phyloP scores from a whole-genome alignment of 2,113 vertebrate species.

The Ploceus nigricollis region DNA sequence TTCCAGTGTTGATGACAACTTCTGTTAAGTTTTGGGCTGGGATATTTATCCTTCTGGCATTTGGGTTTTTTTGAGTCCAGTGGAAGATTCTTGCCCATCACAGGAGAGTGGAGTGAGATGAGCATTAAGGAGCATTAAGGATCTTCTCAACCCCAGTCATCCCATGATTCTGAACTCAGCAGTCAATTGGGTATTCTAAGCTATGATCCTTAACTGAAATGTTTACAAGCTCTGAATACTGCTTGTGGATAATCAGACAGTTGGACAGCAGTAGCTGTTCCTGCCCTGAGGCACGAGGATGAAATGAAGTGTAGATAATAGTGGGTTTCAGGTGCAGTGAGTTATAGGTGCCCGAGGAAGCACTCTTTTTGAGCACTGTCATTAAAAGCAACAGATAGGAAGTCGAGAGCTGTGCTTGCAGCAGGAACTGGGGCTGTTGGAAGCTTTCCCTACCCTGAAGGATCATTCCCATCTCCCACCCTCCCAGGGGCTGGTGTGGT shows the following conservation, averaged over 20 bases:
- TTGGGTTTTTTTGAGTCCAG: neutral
- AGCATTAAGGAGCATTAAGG: neutral
- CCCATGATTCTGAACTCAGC: neutral
- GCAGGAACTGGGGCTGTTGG: neutral
- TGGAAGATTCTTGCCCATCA: neutral
- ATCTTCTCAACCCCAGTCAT: neutral
- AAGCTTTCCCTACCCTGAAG: too few relatives aligned
- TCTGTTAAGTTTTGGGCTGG: neutral
- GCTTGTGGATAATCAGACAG: neutral
- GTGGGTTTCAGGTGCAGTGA: neutral
- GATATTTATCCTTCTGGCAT: neutral
- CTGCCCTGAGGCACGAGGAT: neutral
- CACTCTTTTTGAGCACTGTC: too few relatives aligned
- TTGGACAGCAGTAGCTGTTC: neutral
- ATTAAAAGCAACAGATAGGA: neutral
- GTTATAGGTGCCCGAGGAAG: neutral
- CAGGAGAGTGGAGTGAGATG: neutral
- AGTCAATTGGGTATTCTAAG: neutral
- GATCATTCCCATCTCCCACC: neutral
- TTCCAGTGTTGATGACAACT: neutral
- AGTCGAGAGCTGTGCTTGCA: neutral
- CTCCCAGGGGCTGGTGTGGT: accelerated
- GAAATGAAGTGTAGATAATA: neutral
- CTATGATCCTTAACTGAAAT: neutral
- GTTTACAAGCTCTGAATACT: neutral